Conservation (phyloP, 2,888 invertebrate species). For the Homarus gammarus region DNA sequence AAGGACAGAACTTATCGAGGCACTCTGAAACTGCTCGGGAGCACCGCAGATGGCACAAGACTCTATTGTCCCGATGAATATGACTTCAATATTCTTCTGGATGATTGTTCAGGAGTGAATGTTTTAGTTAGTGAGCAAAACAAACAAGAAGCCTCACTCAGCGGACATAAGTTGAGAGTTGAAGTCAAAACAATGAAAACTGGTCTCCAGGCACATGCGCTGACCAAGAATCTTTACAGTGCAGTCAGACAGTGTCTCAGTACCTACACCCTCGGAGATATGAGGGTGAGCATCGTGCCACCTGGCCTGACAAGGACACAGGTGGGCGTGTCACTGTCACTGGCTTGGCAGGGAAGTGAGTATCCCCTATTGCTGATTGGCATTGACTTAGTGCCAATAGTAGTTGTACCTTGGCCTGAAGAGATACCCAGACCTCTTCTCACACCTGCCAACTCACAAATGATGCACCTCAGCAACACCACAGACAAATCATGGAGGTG, state of each 20-base stretch:
- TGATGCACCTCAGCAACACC: neutral
- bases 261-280: too few relatives aligned
- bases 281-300: constrained; percentile 17
- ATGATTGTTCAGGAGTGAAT: neutral
- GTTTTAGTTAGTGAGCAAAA: neutral
- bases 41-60: constrained; percentile 27
- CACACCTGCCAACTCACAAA: neutral
- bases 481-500: constrained; percentile 22
- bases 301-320: constrained; percentile 32
- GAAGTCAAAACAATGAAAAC: neutral
- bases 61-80: constrained; percentile 34
- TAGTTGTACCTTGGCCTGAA: constrained; percentile 4
- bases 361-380: constrained; percentile 37
- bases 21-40: constrained; percentile 20
- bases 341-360: constrained; percentile 42
- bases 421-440: constrained; percentile 1
- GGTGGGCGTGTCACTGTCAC: constrained; percentile 8
- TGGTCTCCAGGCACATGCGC: too few relatives aligned
- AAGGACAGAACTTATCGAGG: neutral
- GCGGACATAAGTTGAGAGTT: neutral
- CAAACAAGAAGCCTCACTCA: neutral
- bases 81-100: constrained; percentile 26
- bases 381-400: constrained; percentile 32
- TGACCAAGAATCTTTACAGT: neutral
- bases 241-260: neutral